Evolutionary conservation across 2,888 invertebrate genomes (phyloP).

Genomic region (Aspidapion aeneum): DNA sequence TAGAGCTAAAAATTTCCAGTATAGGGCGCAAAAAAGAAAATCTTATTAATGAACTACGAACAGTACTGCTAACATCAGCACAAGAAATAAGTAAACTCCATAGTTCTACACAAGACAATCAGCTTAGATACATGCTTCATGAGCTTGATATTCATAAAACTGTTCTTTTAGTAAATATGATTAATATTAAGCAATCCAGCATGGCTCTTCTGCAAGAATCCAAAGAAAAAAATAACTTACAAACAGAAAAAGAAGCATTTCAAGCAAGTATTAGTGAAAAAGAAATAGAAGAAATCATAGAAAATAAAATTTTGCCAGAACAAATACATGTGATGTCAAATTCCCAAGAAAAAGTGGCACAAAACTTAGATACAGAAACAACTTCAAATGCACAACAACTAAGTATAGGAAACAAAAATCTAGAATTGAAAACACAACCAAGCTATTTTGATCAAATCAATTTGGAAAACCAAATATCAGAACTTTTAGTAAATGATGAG

Average conservation of each 20-base stretch:
- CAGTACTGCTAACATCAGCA: slow-evolving; percentile 24
- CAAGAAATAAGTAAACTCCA: slow-evolving; percentile 26
- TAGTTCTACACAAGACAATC: slow-evolving; percentile 24
- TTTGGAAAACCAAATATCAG: too few species aligned
- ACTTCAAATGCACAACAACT: too few species aligned
- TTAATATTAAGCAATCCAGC: slow-evolving; percentile 15
- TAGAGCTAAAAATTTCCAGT: slow-evolving; percentile 26
- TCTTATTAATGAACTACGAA: slow-evolving; percentile 26
- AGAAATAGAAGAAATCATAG: background rate
- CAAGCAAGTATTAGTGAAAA: background rate
- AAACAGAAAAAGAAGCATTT: background rate
- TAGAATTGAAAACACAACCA: too few species aligned
- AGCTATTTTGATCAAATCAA: too few species aligned
- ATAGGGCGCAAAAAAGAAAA: slow-evolving; percentile 26
- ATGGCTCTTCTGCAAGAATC: slow-evolving; percentile 2
- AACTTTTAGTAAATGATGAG: too few species aligned
- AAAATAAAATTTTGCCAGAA: background rate
- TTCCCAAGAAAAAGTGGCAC: background rate
- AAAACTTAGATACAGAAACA: too few species aligned
- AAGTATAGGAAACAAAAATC: too few species aligned
- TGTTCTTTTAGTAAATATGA: slow-evolving; percentile 28
- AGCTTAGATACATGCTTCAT: slow-evolving; percentile 28
- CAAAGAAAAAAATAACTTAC: background rate
- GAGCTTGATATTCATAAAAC: slow-evolving; percentile 32
- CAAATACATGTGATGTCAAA: background rate